A percentile compares a stretch with the other conserved stretches of the same genome.
Evolutionary conservation across 1,140 invertebrate genomes (phyloP).

Genomic region (Cherax destructor): DNA sequence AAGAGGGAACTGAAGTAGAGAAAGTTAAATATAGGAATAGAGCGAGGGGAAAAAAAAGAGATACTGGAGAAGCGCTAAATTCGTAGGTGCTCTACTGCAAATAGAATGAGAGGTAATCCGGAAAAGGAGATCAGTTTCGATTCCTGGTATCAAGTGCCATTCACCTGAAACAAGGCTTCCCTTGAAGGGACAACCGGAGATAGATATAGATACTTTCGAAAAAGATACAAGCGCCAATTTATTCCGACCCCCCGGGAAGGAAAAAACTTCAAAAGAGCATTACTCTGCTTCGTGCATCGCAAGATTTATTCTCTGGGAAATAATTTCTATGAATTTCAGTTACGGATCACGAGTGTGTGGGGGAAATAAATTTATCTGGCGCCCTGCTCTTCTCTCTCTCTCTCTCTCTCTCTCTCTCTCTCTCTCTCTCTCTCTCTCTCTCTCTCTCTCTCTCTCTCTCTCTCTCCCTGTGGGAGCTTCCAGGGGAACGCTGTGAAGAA

Average conservation of each 20-base stretch:
- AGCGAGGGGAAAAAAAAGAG: too few relatives aligned
- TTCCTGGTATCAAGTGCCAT: too few relatives aligned
- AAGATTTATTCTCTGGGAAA: constrained; percentile 62
- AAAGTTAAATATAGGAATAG: too few relatives aligned
- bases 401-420: constrained; percentile 11
- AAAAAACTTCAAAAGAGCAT: constrained; percentile 58
- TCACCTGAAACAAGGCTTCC: too few relatives aligned
- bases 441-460: too few relatives aligned
- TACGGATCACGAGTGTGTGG: constrained; percentile 60
- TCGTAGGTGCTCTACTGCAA: too few relatives aligned
- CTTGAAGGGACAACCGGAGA: too few relatives aligned
- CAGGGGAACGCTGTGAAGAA: constrained; percentile 57
- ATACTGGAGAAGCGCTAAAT: too few relatives aligned
- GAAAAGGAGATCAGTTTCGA: too few relatives aligned
- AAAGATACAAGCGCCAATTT: constrained; percentile 15
- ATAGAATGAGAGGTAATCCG: too few relatives aligned
- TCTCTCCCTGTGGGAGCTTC: constrained; percentile 16
- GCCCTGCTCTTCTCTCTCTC: constrained; percentile 28
- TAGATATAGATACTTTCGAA: too few relatives aligned
- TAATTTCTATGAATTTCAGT: constrained; percentile 64
- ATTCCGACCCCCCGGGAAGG: constrained; percentile 16
- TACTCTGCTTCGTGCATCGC: constrained; percentile 46
- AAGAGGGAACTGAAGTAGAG: background rate
- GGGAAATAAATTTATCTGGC: constrained; percentile 54
- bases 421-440: too few relatives aligned